Conservation (phyloP, 2,888 invertebrate species). For the Gnatocerus cornutus region DNA sequence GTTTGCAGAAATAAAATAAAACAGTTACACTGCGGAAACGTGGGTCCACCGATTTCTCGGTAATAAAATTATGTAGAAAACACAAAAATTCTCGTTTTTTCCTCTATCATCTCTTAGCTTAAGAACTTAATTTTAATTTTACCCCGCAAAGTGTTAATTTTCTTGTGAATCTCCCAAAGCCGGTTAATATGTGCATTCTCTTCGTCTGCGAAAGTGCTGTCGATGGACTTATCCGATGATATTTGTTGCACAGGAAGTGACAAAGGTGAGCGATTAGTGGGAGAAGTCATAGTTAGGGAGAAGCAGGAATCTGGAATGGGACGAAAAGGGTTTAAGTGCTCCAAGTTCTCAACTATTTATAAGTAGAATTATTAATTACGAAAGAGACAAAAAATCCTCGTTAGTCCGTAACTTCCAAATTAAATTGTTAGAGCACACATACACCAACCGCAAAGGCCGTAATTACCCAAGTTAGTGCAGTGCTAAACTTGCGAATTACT, state of each 20-base stretch:
- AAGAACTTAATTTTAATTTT: slow-evolving; percentile 19
- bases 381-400: slow-evolving; percentile 21
- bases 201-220: slow-evolving; percentile 37
- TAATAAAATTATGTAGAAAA: too few relatives aligned
- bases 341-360: slow-evolving; percentile 11
- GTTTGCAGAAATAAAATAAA: not conserved
- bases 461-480: slow-evolving; percentile 42
- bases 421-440: slow-evolving; percentile 45
- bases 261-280: slow-evolving; percentile 28
- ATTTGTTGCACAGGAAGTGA: slow-evolving; percentile 40
- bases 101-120: too few relatives aligned
- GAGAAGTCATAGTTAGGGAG: slow-evolving; percentile 23
- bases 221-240: slow-evolving; percentile 24
- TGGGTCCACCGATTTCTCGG: too few relatives aligned
- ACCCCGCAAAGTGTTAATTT: slow-evolving; percentile 63
- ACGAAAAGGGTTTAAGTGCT: slow-evolving; percentile 12
- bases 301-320: slow-evolving; percentile 34
- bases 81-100: too few relatives aligned
- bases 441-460: slow-evolving; percentile 37
- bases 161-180: slow-evolving; percentile 66
- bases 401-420: slow-evolving; percentile 19
- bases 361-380: slow-evolving; percentile 9
- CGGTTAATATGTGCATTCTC: slow-evolving; percentile 61
- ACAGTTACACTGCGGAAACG: too few relatives aligned
- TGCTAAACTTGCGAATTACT: slow-evolving; percentile 44